These are phyloP conservation scores for Lichenostomus cassidix DNA, from an alignment of 2,113 vertebrate genomes.

Conservation along the genomic window DNA sequence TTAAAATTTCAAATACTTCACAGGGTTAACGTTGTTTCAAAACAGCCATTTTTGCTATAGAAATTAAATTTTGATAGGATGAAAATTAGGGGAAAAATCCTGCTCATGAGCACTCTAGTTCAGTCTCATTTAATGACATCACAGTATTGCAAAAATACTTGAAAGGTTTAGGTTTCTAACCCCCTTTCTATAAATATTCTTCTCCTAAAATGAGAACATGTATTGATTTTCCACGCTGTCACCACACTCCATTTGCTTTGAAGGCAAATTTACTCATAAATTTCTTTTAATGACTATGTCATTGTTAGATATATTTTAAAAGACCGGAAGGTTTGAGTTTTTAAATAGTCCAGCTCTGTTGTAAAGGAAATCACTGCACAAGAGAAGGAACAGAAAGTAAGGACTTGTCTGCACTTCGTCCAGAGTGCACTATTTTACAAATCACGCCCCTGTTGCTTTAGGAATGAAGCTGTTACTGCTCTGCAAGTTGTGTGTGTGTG, in stretches of 20 bases:
- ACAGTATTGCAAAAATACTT: neutral
- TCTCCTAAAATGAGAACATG: neutral
- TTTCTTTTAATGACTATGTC: constrained; percentile 80
- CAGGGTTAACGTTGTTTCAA: neutral
- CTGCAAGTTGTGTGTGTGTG: neutral
- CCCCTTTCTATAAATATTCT: neutral
- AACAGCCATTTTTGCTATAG: neutral
- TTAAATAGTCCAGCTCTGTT: constrained; percentile 46
- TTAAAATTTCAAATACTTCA: neutral
- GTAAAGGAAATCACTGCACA: constrained; percentile 52
- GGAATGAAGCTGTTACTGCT: constrained; percentile 29
- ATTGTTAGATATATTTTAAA: constrained; percentile 73
- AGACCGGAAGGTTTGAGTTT: constrained; percentile 60
- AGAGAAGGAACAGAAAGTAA: constrained; percentile 12
- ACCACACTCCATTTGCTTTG: constrained; percentile 73
- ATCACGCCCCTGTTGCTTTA: constrained; percentile 34
- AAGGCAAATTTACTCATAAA: constrained; percentile 73
- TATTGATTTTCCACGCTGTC: constrained; percentile 6
- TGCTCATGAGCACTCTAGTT: neutral
- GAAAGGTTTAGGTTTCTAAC: constrained; percentile 19
- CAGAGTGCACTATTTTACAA: neutral
- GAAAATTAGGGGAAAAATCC: neutral
- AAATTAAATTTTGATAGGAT: neutral
- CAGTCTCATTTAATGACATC: neutral
- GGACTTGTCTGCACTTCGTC: constrained; percentile 38